Percentiles rank a stretch among this genome's conserved stretches.
These are phyloP conservation scores for Phodopus roborovskii DNA, from an alignment of 2,113 vertebrate genomes.

Conservation along the genomic window DNA sequence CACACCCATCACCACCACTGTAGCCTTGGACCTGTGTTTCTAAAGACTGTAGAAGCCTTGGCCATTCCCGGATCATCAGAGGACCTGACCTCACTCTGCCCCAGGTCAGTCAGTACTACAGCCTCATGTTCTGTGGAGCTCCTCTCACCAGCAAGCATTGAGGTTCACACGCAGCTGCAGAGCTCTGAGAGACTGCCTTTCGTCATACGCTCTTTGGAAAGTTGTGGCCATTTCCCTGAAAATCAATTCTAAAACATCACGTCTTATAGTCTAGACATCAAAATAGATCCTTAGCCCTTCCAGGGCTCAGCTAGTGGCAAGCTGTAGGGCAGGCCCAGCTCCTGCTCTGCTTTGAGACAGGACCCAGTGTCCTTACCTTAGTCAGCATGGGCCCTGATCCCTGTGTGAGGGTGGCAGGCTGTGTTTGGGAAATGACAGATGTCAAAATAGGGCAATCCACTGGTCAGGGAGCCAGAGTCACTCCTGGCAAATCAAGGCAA, in stretches of 20 bases:
- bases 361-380: rapidly evolving
- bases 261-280: conserved; percentile 29
- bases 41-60: background rate
- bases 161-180: background rate
- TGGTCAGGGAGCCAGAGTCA: background rate
- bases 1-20: background rate
- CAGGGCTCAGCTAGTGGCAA: background rate
- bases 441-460: background rate
- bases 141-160: rapidly evolving
- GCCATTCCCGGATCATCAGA: rapidly evolving
- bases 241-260: background rate
- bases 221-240: background rate
- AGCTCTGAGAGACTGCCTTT: background rate
- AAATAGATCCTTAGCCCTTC: background rate
- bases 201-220: rapidly evolving
- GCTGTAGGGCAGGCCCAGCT: background rate
- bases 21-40: background rate
- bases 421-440: background rate
- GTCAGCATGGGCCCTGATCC: no score
- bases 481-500: background rate
- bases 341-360: background rate
- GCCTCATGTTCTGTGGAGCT: background rate
- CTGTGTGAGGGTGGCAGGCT: background rate
- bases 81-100: rapidly evolving
- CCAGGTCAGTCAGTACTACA: rapidly evolving